Conservation (phyloP, 2,113 vertebrate genomes). For the Lophochroa leadbeateri region DNA sequence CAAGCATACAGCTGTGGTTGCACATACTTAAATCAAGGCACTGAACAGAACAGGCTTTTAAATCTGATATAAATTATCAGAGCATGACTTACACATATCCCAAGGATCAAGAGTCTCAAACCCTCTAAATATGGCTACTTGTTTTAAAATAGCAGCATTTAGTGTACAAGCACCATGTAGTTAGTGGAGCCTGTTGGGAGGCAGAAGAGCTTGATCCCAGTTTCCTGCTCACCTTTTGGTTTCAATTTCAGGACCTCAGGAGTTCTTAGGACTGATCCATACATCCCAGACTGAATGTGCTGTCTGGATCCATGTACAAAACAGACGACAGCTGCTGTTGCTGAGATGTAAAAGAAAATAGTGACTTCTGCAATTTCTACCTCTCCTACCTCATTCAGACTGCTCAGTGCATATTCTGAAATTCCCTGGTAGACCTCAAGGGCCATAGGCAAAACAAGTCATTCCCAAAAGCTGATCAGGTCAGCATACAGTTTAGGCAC, state of each 20-base stretch:
- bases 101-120: not conserved
- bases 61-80: not conserved
- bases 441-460: rapidly evolving
- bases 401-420: not conserved
- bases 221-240: not conserved
- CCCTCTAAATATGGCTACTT: not conserved
- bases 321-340: not conserved
- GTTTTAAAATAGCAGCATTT: not conserved
- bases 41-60: not conserved
- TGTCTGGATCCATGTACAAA: not conserved
- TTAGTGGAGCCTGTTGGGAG: not conserved
- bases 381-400: not conserved
- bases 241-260: not conserved
- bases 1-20: not conserved
- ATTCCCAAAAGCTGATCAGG: not conserved
- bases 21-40: not conserved
- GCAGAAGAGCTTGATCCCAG: not conserved
- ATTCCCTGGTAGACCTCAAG: not conserved
- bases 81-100: not conserved
- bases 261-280: not conserved
- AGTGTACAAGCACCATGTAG: not conserved
- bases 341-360: not conserved
- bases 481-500: not conserved
- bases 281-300: not conserved
- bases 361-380: not conserved